Conservation (phyloP, 2,888 invertebrate genomes). For the Thera obeliscata region DNA sequence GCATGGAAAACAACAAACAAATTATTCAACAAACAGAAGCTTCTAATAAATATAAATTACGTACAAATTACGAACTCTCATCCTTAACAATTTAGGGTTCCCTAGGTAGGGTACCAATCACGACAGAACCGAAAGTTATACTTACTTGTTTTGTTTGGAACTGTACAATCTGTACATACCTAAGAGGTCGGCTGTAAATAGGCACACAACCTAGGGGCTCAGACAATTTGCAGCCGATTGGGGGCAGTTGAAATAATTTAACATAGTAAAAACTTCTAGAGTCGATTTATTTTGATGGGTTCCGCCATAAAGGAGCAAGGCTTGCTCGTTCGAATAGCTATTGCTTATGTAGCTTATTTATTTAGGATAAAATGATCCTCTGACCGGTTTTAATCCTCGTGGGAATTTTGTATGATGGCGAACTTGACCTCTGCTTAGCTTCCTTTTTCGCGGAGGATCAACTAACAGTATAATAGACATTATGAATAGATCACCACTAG, state of each 20-base stretch:
- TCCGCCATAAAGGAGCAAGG: background rate
- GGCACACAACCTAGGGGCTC: background rate
- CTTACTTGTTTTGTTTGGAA: constrained; percentile 11
- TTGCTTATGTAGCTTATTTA: background rate
- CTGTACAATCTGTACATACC: constrained; percentile 5
- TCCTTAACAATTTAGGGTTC: background rate
- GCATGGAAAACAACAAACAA: background rate
- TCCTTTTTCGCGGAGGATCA: too few relatives aligned
- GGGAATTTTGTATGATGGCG: background rate
- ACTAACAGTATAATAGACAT: too few relatives aligned
- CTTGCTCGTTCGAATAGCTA: background rate
- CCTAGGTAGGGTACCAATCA: constrained; percentile 14
- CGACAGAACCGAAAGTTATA: constrained; percentile 4
- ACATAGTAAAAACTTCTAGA: constrained; percentile 1
- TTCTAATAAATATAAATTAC: constrained; percentile 12
- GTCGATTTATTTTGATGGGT: constrained; percentile 1
- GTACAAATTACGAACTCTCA: constrained; percentile 1
- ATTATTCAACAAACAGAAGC: constrained; percentile 4
- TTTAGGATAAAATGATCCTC: too few relatives aligned
- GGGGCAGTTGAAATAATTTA: constrained; percentile 1
- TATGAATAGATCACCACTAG: too few relatives aligned
- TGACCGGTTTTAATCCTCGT: background rate
- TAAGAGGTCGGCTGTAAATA: constrained; percentile 8
- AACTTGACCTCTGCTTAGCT: too few relatives aligned
- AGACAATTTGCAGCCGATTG: background rate